A percentile compares a stretch with the other conserved stretches of the same genome.
Evolutionary conservation across 1,140 invertebrate species (phyloP).

Genomic region (Drosophila santomea): DNA sequence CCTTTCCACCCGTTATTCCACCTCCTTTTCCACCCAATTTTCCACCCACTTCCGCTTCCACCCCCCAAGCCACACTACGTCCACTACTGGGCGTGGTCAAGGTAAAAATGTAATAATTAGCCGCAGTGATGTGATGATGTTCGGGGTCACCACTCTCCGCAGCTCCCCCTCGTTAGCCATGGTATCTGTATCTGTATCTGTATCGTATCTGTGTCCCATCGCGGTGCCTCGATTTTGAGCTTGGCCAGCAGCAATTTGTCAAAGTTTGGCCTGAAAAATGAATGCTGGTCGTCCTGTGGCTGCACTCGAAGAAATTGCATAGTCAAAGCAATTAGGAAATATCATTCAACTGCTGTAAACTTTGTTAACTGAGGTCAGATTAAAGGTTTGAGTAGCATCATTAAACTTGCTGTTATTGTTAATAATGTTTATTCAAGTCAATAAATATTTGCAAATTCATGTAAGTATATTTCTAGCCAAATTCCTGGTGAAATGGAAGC

Average conservation of each 20-base stretch:
- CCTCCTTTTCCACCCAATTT: neutral
- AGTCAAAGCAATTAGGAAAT: too few species aligned
- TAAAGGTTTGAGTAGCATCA: too few species aligned
- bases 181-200: too few species aligned
- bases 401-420: too few species aligned
- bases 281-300: constrained; percentile 35
- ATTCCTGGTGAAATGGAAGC: too few species aligned
- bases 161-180: neutral
- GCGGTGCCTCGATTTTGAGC: constrained; percentile 35
- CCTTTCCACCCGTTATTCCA: neutral
- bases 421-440: too few species aligned
- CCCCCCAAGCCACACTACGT: too few species aligned
- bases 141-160: constrained; percentile 13
- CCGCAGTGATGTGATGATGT: constrained; percentile 55
- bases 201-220: neutral
- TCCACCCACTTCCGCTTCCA: neutral
- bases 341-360: too few species aligned
- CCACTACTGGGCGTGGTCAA: constrained; percentile 32
- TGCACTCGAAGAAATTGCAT: constrained; percentile 1
- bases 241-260: constrained; percentile 64
- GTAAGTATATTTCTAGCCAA: too few species aligned
- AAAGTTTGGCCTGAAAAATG: constrained; percentile 60
- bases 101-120: constrained; percentile 71
- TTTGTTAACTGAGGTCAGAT: too few species aligned
- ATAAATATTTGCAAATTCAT: too few species aligned